phyloP scores from a whole-genome alignment of 1,140 invertebrate species.

The Calliopsis andreniformis region DNA sequence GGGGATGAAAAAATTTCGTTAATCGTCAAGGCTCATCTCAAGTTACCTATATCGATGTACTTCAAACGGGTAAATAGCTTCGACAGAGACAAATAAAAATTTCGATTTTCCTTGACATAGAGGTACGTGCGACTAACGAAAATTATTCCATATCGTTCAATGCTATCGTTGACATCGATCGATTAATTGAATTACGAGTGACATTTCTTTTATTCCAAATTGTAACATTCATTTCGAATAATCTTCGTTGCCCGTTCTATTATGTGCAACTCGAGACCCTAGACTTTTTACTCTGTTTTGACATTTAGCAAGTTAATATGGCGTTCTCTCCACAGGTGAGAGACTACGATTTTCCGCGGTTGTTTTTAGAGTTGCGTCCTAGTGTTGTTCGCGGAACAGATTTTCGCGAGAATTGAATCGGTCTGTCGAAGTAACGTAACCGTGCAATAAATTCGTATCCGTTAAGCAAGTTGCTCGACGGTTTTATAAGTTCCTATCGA shows the following conservation, averaged over 20 bases:
- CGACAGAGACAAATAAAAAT: neutral
- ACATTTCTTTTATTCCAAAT: neutral
- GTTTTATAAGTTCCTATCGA: constrained; percentile 1
- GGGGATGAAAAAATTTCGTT: neutral
- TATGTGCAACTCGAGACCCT: neutral
- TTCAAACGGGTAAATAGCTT: neutral
- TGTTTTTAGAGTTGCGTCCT: constrained; percentile 8
- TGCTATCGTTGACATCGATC: neutral
- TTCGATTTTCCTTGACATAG: neutral
- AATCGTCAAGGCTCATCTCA: neutral
- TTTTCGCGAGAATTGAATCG: neutral
- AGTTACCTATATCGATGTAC: constrained; percentile 1
- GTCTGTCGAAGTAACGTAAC: neutral
- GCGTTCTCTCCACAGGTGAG: constrained; percentile 60
- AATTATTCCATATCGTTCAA: constrained; percentile 8
- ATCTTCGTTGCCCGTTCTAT: neutral
- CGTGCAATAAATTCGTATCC: neutral
- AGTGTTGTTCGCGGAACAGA: neutral
- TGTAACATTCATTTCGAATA: neutral
- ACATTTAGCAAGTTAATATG: constrained; percentile 64
- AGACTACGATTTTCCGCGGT: constrained; percentile 38
- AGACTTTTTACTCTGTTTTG: constrained; percentile 61
- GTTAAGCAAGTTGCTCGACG: neutral
- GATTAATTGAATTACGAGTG: neutral
- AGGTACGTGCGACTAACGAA: constrained; percentile 28